These are phyloP conservation scores for Chrysolina oricalcia DNA, from an alignment of 2,888 invertebrate genomes.

Conservation along the genomic window DNA sequence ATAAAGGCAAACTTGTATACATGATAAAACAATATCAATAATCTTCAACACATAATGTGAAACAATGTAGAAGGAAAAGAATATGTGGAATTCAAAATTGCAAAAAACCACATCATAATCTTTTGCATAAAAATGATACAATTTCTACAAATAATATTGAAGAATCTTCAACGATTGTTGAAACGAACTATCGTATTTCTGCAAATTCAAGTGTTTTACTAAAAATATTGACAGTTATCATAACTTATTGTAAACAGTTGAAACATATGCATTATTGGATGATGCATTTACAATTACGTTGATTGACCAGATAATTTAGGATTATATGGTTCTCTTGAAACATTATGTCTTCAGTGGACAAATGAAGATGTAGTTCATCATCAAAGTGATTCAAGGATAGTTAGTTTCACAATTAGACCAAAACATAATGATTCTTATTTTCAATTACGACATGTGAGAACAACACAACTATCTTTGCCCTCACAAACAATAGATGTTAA, in stretches of 20 bases:
- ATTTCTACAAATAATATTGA: too few relatives aligned
- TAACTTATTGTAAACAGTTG: neutral
- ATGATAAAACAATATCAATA: too few relatives aligned
- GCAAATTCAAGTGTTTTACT: neutral
- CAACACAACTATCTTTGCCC: too few relatives aligned
- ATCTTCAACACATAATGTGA: too few relatives aligned
- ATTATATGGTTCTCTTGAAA: neutral
- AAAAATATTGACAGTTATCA: neutral
- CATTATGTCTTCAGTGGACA: neutral
- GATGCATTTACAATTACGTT: neutral
- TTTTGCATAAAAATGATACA: neutral
- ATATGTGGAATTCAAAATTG: neutral
- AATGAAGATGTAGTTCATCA: constrained; percentile 13
- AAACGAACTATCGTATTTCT: neutral
- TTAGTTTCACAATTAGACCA: neutral
- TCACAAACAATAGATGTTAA: neutral
- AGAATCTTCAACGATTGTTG: neutral
- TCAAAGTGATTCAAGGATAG: neutral
- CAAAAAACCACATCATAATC: neutral
- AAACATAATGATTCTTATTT: neutral
- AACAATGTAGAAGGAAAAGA: neutral
- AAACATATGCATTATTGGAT: neutral
- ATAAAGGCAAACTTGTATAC: too few relatives aligned
- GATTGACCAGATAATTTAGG: constrained; percentile 11
- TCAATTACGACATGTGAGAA: too few relatives aligned